Evolutionary conservation across 2,888 invertebrate genomes (phyloP).

Genomic region (Automeris io): DNA sequence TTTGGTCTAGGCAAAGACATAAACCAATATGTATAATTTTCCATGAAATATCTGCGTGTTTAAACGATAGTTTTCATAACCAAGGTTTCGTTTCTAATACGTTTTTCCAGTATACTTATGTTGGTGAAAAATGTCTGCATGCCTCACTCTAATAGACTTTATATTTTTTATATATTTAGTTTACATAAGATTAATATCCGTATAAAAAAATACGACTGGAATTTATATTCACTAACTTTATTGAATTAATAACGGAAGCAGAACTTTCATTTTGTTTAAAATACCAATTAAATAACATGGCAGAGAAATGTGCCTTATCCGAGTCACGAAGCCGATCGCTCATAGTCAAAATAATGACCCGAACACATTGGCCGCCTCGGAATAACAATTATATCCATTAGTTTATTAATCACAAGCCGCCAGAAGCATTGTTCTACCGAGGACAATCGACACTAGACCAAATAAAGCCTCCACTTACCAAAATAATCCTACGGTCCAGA

Average conservation of each 20-base stretch:
- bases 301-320: conserved; percentile 60
- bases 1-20: background rate
- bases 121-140: too few relatives aligned
- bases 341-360: conserved; percentile 70
- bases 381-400: conserved; percentile 63
- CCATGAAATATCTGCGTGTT: too few relatives aligned
- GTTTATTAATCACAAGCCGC: conserved; percentile 61
- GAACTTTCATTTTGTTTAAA: conserved; percentile 44
- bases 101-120: too few relatives aligned
- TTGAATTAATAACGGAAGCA: conserved; percentile 34
- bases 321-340: conserved; percentile 57
- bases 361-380: conserved; percentile 32
- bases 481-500: conserved; percentile 17
- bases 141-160: too few relatives aligned
- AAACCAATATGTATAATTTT: too few relatives aligned
- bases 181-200: too few relatives aligned
- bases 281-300: conserved; percentile 52
- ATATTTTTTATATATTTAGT: too few relatives aligned
- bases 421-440: conserved; percentile 58
- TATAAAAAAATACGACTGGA: too few relatives aligned
- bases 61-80: too few relatives aligned
- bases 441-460: conserved; percentile 72
- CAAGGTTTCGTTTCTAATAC: too few relatives aligned
- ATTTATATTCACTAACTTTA: too few relatives aligned
- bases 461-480: conserved; percentile 60